Base-by-base conservation (phyloP, 2,113 vertebrate species). In the Anthoscopus minutus region DNA sequence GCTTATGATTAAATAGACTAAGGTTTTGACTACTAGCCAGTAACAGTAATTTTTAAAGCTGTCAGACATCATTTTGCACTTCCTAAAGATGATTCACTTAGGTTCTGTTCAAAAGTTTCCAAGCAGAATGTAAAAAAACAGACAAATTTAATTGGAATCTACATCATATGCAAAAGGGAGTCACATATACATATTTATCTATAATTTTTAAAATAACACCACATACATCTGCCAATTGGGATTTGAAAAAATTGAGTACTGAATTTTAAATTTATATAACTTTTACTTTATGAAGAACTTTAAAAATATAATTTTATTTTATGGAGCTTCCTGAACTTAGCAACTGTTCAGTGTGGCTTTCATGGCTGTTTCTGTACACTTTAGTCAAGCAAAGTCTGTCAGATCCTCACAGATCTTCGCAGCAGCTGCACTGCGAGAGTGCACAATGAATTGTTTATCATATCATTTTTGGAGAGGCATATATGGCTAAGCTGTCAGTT, bases 351-450 rank as follows among this genome's bases (percentile, higher is more conserved):
- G 48, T 65, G 51, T n/a, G 13, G 56, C 16, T 93, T 37, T 67
- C 23, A 60, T 66, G 57, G 50, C 86, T 97, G 31, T 93, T 96
- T 93, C 84, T 91, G 54, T 78, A 74, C 67, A 93, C 51, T 79
- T 82, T 78, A 70, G 15, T 66, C 28, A 85, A 89, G 56, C 13
- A 66, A 70, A 44, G 15, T 94, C 92, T 91, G 42, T 77, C 94
- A 88, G 21, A 65, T 79, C 62, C 77, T 89, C 38, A 50, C 10
- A 10, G 1, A 11, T 56, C 38, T 94, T 82, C 82, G 80, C 51
- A 95, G 54, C 42, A 89, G 13, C 51, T 51, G 33, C 28, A 37
- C 31, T 48, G 71, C 6, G 2, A 51, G 15, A 38, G 13, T 51
- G 25, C 9, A 42, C 57, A 44, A 51, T 71, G 40, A 92, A 73